These are phyloP conservation scores for Macrostomum cliftonense DNA, from an alignment of 2,888 invertebrate species.

Conservation along the genomic window DNA sequence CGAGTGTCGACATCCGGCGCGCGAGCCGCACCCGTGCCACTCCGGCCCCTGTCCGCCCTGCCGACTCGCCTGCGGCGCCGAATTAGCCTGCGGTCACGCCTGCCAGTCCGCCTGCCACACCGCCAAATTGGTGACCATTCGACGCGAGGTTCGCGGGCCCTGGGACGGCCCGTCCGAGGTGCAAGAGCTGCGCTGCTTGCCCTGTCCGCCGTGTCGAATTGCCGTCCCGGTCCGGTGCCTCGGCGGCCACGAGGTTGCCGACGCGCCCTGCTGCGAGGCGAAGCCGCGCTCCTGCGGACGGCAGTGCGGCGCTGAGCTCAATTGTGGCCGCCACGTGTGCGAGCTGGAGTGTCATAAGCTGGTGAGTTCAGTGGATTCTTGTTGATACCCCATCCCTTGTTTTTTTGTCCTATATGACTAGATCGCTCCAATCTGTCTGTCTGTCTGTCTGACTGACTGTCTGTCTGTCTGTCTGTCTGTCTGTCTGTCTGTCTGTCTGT, in stretches of 20 bases:
- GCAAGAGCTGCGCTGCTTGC: slow-evolving; percentile 24
- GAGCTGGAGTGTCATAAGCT: slow-evolving; percentile 49
- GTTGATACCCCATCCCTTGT: too few species aligned
- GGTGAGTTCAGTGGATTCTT: too few species aligned
- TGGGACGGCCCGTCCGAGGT: slow-evolving; percentile 40
- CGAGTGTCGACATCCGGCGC: slow-evolving; percentile 60
- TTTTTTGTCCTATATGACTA: too few species aligned
- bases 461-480: too few species aligned
- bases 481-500: too few species aligned
- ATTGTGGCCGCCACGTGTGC: slow-evolving; percentile 45
- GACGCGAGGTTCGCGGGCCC: slow-evolving; percentile 15
- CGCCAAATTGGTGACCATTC: slow-evolving; percentile 40
- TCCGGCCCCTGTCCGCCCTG: slow-evolving; percentile 54
- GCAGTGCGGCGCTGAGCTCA: slow-evolving; percentile 33
- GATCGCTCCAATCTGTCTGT: too few species aligned
- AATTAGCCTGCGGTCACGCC: slow-evolving; percentile 47
- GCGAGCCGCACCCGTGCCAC: slow-evolving; percentile 47
- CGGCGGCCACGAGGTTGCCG: slow-evolving; percentile 36
- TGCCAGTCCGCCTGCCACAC: slow-evolving; percentile 59
- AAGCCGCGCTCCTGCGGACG: slow-evolving; percentile 43
- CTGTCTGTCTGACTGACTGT: too few species aligned
- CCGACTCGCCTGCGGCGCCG: slow-evolving; percentile 47
- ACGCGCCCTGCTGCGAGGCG: slow-evolving; percentile 40
- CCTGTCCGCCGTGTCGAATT: slow-evolving; percentile 42
- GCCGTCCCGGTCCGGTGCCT: slow-evolving; percentile 43